Evolutionary conservation across 2,113 vertebrate genomes (phyloP), one percentile per base, ranked within the genome.

Genomic region (Enhydra lutris): DNA sequence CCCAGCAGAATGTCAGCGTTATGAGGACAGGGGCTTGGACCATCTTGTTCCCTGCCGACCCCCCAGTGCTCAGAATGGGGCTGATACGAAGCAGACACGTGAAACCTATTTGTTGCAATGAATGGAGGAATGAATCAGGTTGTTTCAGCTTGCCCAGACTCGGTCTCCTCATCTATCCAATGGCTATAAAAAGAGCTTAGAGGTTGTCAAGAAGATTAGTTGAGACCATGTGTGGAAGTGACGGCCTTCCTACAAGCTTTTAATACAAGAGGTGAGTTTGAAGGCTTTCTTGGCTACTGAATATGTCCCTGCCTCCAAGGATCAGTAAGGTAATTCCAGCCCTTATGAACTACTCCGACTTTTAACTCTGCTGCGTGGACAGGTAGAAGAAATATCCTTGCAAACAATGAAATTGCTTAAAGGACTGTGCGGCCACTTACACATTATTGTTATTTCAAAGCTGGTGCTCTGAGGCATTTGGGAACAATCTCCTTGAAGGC

Each of bases 391-490:
- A 78, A 74, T 59, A 76, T 4, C 21, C 59, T 39, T 74, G 59
- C 52, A 88, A 89, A 94, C 50, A 39, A 76, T 26, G 12, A 47
- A 78, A 21, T 17, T 50, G 45, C 83, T 90, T 69, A n/a, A 92
- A 83, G 84, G 82, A 34, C 14, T 73, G 29, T 1, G 0, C 21
- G 21, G 21, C 47, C 85, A 23, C 69, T 36, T n/a, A 3, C 4
- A 21, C 76, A 36, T 55, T 81, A 45, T 24, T 71, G n/a, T 71
- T 74, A 59, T 89, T 94, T 91, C 95, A 85, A 83, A 91, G 81
- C 52, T 94, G 67, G 57, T 85, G 84, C 91, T 93, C 93, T 26
- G n/a, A 94, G 83, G 84, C 8, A 0, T 91, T 86, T 50, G 50
- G 80, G 83, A 93, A 79, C 65, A 59, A 24, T 47, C 45, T 42